Conservation (phyloP, 2,797 vertebrate genomes). For the Anguilla obscura region DNA sequence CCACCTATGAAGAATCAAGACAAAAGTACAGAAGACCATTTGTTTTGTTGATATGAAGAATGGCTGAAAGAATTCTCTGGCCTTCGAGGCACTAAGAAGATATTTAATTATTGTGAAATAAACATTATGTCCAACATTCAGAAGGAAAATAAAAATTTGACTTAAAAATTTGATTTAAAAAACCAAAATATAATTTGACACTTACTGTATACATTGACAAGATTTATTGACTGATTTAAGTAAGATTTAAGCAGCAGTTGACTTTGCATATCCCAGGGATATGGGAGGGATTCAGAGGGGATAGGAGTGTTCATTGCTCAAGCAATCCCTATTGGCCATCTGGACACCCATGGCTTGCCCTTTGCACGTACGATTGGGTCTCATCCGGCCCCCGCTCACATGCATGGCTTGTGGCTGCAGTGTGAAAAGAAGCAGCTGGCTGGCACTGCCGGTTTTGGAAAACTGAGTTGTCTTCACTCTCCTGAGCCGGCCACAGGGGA, state of each 20-base stretch:
- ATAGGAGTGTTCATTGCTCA: background rate
- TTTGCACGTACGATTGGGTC: background rate
- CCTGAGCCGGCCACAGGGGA: too few relatives aligned
- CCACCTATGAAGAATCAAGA: background rate
- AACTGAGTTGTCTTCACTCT: too few relatives aligned
- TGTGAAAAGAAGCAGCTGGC: background rate
- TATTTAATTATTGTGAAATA: background rate
- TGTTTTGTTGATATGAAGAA: background rate
- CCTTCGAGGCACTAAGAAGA: background rate
- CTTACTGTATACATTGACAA: background rate
- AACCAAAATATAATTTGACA: background rate
- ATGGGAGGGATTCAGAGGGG: too few relatives aligned
- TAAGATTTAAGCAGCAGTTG: background rate
- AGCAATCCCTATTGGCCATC: background rate
- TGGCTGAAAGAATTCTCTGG: background rate
- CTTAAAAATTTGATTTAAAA: background rate
- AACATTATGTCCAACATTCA: background rate
- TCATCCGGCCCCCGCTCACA: background rate
- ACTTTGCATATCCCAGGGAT: too few relatives aligned
- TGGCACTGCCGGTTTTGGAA: background rate
- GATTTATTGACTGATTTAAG: background rate
- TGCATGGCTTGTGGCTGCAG: background rate
- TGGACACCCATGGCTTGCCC: background rate
- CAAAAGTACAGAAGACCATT: background rate
- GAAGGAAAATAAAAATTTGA: background rate